Evolutionary conservation across 2,888 invertebrate species (phyloP), one percentile per base, ranked within the genome.

Genomic region (Heliconius erato): DNA sequence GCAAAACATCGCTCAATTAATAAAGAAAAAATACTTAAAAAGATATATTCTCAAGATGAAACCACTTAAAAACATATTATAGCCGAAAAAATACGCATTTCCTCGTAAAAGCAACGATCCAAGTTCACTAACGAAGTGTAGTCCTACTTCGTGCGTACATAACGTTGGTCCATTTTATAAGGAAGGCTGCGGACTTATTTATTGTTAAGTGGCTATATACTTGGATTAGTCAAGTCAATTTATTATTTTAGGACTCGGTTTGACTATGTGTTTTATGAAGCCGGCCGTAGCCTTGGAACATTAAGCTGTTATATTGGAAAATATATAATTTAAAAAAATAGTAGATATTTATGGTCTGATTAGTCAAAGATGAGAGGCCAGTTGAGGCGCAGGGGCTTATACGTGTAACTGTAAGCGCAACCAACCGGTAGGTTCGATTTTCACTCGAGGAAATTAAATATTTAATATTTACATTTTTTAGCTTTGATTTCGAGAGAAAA

Each of bases 101-200:
- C n/a, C 74, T 76, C 59, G 74, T 76, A 63, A 76, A 76, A 76
- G n/a, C 59, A 44, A 76, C 74, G 74, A 63, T 63, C 74, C n/a
- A 59, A 76, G 35, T 76, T 76, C 35, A 63, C 35, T 76, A 63
- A 76, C 35, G 74, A 35, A 76, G 63, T 76, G 59, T 63, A 76
- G 76, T 16, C 63, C 40, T 76, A 76, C 19, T 76, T 40, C n/a
- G 35, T 63, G 74, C 23, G 26, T 28, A 74, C 26, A 32, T 54
- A 54, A 59, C 54, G 32, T 49, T 26, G n/a, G 71, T 63, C 63
- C 63, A 40, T 76, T 76, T 63, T 76, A 35, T 76, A 76, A 76
- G 63, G 63, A 76, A 76, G 35, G 63, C n/a, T 76, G 23, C 59
- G 35, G 76, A 76, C 35, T 14, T 63, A 76, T 59, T 76, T 54